Evolutionary conservation across 2,888 invertebrate genomes (phyloP), one percentile per base, ranked within the genome.

Genomic region (Ferrisia virgata): DNA sequence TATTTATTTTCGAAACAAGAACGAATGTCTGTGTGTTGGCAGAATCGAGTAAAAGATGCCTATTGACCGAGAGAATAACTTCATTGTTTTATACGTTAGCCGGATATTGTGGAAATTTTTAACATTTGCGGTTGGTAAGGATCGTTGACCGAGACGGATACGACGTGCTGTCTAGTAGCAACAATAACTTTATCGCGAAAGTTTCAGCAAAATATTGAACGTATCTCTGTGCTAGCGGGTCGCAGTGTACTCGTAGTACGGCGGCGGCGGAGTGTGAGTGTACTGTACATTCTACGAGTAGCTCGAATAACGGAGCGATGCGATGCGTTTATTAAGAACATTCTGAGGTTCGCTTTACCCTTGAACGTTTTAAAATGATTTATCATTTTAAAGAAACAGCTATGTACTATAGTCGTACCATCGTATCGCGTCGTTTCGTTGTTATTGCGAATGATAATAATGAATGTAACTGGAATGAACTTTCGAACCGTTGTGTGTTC

Each of bases 391-490:
- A 64, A 25, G 64, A 64, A 64, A 64, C 64, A 64, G 64, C 64
- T 64, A n/a, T n/a, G n/a, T n/a, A n/a, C n/a, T n/a, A n/a, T n/a
- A 28, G 64, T 64, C 64, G 64, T 4, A n/a, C 64, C 28, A 64
- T 64, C 64, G 28, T 28, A 28, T 64, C 53, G 53, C 11, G 5
- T n/a, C n/a, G 1, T n/a, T 3, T 18, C 22, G 22, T 53, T 53
- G 53, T 22, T 6, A 47, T 5, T 28, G 28, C 64, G 64, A 64
- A 64, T 64, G 2, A 5, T 28, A 9, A 25, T 58, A 25, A 58
- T 64, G 28, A 64, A 64, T 64, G 64, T 64, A 64, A 28, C 64
- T 64, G 64, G 64, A 64, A 64, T 64, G 64, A 64, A 64, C 64
- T 64, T 64, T 64, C 64, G 64, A 64, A 64, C 64, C 64, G 64